Conservation (phyloP, 2,888 invertebrate species). For the Platypus cylindrus region DNA sequence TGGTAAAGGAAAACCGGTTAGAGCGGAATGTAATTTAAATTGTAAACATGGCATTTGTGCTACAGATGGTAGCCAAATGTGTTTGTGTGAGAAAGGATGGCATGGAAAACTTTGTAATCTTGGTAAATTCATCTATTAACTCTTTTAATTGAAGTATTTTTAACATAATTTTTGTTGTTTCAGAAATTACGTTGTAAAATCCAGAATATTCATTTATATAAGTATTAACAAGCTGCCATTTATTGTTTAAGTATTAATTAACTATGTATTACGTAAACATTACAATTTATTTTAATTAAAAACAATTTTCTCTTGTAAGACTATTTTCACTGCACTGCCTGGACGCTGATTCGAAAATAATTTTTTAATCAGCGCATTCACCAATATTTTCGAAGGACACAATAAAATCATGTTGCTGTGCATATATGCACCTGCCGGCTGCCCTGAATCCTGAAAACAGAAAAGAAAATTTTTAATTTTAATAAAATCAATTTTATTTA, state of each 20-base stretch:
- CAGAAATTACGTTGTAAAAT: neutral
- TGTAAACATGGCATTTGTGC: slow-evolving; percentile 70
- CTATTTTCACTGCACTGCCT: too few species aligned
- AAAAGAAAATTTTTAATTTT: neutral
- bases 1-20: slow-evolving; percentile 52
- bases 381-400: too few species aligned
- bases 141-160: too few species aligned
- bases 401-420: too few species aligned
- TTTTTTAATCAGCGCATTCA: too few species aligned
- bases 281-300: too few species aligned
- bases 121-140: too few species aligned
- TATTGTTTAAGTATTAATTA: neutral
- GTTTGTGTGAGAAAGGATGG: slow-evolving; percentile 74
- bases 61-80: slow-evolving; percentile 42
- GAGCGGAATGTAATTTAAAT: slow-evolving; percentile 58
- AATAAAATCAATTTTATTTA: neutral
- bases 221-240: neutral
- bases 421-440: too few species aligned
- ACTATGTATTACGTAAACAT: neutral
- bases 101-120: slow-evolving; percentile 70
- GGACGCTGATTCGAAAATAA: too few species aligned
- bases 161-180: slow-evolving; percentile 2
- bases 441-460: too few species aligned
- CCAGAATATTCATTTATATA: neutral
- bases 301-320: too few species aligned